Evolutionary conservation across 2,888 invertebrate species (phyloP), one percentile per base, ranked within the genome.

Genomic region (Rambutsinella grinnellia): DNA sequence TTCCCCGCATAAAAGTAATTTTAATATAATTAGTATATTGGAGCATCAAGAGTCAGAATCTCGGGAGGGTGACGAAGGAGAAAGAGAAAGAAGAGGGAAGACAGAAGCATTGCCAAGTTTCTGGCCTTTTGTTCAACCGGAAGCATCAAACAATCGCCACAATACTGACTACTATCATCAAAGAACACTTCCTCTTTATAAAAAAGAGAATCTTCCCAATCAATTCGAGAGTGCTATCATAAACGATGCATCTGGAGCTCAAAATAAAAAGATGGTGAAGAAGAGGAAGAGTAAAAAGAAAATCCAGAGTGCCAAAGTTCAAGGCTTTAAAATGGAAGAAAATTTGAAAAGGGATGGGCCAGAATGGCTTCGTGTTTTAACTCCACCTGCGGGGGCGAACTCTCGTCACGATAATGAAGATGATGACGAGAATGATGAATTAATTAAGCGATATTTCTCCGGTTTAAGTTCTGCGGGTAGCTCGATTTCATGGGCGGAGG

Each of bases 401-500:
- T 6, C 10, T 51, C 2, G 15, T 23, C 23, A 51, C 2, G 53
- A 72, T 49, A 24, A 21, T 49, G 65, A 58, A 28, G 26, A 65
- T 46, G 54, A 54, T 3, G 60, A 60, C 21, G 60, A 60, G n/a
- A 63, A 68, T 28, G 61, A 66, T 44, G 78, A 80, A 27, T 67
- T 78, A 49, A 66, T 74, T 17, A 69, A 68, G 51, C 57, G 77
- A 57, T 67, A 68, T 23, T 70, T 78, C 44, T 76, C 80, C 15
- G 77, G 70, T 13, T 46, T 82, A 21, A 81, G 82, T 57, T 82
- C 82, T 6, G 82, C 80, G 0, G 79, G 77, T 49, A 81, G 81
- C 17, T 81, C 81, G 6, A 81, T 82, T 66, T 82, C 82, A 36
- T 82, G 82, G 82, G 82, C 82, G n/a, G 81, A 81, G 68, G 82